Conservation (phyloP, 2,888 invertebrate genomes). For the Drosophila mulleri region DNA sequence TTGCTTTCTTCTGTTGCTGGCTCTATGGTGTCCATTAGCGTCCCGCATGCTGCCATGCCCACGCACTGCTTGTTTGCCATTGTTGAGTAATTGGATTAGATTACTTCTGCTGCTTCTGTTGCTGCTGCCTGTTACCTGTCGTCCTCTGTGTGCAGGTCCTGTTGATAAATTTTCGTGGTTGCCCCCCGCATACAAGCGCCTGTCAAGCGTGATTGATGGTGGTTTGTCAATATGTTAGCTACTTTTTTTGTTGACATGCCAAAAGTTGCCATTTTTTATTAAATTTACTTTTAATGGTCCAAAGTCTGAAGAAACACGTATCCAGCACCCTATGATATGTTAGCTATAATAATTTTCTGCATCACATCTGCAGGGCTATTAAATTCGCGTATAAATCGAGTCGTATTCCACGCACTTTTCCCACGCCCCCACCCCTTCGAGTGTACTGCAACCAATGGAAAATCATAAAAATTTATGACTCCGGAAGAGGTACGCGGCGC, state of each 20-base stretch:
- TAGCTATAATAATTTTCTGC: slow-evolving; percentile 71
- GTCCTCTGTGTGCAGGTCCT: slow-evolving; percentile 12
- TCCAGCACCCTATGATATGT: slow-evolving; percentile 1
- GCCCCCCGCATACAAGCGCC: slow-evolving; percentile 23
- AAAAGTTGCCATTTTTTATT: slow-evolving; percentile 46
- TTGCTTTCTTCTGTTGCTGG: slow-evolving; percentile 9
- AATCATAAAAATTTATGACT: slow-evolving; percentile 83
- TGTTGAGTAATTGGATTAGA: slow-evolving; percentile 82
- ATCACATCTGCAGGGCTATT: slow-evolving; percentile 75
- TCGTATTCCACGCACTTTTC: slow-evolving; percentile 43
- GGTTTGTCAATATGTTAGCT: slow-evolving; percentile 70
- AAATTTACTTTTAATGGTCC: slow-evolving; percentile 70
- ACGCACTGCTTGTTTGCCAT: slow-evolving; percentile 71
- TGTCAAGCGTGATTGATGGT: slow-evolving; percentile 75
- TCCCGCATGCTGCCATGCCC: slow-evolving; percentile 35
- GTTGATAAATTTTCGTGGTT: slow-evolving; percentile 62
- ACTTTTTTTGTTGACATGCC: slow-evolving; percentile 16
- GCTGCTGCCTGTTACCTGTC: slow-evolving; percentile 38
- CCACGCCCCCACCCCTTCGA: slow-evolving; percentile 21
- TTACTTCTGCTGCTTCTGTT: slow-evolving; percentile 53
- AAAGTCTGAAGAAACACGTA: not conserved
- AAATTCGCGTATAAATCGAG: slow-evolving; percentile 65
- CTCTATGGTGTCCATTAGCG: slow-evolving; percentile 64
- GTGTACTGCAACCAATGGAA: slow-evolving; percentile 67
- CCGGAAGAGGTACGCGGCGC: slow-evolving; percentile 18